Base-by-base conservation (phyloP, 1,140 invertebrate genomes). In the Tetragonula clypearis region DNA sequence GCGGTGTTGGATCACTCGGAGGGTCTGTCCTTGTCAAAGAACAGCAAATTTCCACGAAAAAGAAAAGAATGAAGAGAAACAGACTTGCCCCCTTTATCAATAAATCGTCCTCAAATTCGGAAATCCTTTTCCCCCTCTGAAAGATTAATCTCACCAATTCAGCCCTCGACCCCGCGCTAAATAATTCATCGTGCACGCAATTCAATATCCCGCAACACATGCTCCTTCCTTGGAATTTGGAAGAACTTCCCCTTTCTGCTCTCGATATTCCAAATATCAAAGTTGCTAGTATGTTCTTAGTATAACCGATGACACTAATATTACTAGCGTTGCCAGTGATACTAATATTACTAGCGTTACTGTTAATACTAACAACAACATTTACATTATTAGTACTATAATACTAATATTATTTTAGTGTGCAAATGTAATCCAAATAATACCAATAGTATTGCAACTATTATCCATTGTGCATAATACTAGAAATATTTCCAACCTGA, bases 141-240 rank as follows among this genome's bases (percentile, higher is more conserved):
- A 55, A 56, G 26, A 69, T 35, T 56, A 79, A 79, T 69, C 26
- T 21, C 69, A 15, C 23, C 2, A 19, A 1, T 19, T 69, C 30
- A 30, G 0, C 30, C 2, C 14, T 9, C 8, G 14, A 21, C 19
- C 11, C 1, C 11, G 49, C 49, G 6, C 30, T 79, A 79, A 79
- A 79, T 79, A 79, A 79, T 69, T 79, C 49, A 69, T 79, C 26
- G 65, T 21, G 17, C 12, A 79, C 9, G 21, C 55, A n/a, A 68
- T 15, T 69, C 65, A 6, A 9, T 69, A n/a, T n/a, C 49, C 12
- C 11, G 2, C 12, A 2, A 72, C 14, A 26, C 26, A 26, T 26
- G 12, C 41, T 15, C 12, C 55, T 56, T 49, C 1, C 69, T 49
- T 2, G 23, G 41, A 41, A 8, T 41, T 8, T 41, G 41, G 6